A percentile compares a stretch with the other conserved stretches of the same genome.
Conservation (phyloP, 92 coral and sea anemone species). For the Micromussa lordhowensis region DNA sequence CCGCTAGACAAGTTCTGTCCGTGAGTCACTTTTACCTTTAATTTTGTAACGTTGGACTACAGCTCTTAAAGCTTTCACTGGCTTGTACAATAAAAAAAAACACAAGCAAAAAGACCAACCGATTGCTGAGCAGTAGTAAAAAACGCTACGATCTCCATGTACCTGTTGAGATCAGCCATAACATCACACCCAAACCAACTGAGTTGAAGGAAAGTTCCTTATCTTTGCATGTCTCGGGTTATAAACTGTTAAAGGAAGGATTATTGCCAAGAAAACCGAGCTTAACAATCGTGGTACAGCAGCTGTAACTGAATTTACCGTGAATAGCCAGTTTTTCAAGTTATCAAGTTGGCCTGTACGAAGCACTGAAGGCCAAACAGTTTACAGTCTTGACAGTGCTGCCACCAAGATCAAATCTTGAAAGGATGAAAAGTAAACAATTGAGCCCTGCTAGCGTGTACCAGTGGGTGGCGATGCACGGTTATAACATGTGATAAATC, state of each 20-base stretch:
- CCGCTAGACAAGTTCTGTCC: background rate
- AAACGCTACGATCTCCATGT: background rate
- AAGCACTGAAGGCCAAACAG: too few species aligned
- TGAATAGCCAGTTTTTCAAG: too few species aligned
- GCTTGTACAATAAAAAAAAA: background rate
- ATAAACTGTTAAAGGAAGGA: too few species aligned
- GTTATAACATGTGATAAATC: background rate
- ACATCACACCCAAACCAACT: too few species aligned
- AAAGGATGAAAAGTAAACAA: background rate
- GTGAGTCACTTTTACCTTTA: background rate
- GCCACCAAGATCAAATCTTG: background rate
- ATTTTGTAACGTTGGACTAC: background rate
- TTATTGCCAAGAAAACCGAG: too few species aligned
- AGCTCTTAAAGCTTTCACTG: background rate
- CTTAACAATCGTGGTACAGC: too few species aligned
- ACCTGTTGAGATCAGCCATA: too few species aligned
- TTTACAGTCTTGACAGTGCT: background rate
- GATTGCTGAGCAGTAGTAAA: background rate
- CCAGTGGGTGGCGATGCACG: background rate
- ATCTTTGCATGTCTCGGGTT: too few species aligned
- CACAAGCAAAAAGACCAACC: background rate
- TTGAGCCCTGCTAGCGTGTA: background rate
- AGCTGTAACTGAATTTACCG: too few species aligned
- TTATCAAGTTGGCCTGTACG: too few species aligned
- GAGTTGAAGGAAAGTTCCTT: too few species aligned